Conservation (phyloP, 2,113 vertebrate species). For the Raphicerus campestris region DNA sequence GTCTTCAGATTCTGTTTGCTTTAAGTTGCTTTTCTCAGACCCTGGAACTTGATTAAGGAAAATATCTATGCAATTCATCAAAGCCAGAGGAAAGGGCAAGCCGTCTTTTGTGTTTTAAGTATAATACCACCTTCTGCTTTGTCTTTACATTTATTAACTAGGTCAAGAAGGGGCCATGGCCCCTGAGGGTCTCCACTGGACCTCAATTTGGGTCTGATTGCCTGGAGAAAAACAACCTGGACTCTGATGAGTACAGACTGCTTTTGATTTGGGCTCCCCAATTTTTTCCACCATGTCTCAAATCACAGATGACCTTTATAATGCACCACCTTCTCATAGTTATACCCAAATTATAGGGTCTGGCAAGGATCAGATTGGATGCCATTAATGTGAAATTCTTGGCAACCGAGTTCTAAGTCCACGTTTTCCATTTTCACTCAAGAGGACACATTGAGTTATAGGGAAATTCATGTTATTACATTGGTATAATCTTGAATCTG, state of each 20-base stretch:
- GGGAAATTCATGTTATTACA: neutral
- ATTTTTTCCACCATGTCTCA: neutral
- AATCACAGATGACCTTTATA: neutral
- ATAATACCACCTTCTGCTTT: conserved; percentile 1
- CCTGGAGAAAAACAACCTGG: neutral
- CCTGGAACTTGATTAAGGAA: conserved; percentile 53
- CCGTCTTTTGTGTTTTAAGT: neutral
- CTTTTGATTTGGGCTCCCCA: neutral
- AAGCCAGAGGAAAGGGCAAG: conserved; percentile 36
- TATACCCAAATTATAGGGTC: neutral
- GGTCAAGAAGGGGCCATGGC: neutral
- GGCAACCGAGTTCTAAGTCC: neutral
- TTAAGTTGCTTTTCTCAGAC: conserved; percentile 35
- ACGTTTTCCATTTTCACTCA: neutral
- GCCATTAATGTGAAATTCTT: neutral
- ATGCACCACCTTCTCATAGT: neutral
- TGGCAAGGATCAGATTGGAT: neutral
- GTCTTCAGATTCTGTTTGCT: conserved; percentile 51
- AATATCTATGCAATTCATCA: conserved; percentile 58
- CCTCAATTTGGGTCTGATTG: neutral
- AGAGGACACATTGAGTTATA: neutral
- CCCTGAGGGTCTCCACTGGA: neutral
- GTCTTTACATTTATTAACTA: conserved; percentile 5
- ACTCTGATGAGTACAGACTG: neutral
- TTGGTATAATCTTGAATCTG: neutral